Evolutionary conservation across 2,797 vertebrate species (phyloP), one percentile per base, ranked within the genome.

Genomic region (Pseudotriccus pelzelni): DNA sequence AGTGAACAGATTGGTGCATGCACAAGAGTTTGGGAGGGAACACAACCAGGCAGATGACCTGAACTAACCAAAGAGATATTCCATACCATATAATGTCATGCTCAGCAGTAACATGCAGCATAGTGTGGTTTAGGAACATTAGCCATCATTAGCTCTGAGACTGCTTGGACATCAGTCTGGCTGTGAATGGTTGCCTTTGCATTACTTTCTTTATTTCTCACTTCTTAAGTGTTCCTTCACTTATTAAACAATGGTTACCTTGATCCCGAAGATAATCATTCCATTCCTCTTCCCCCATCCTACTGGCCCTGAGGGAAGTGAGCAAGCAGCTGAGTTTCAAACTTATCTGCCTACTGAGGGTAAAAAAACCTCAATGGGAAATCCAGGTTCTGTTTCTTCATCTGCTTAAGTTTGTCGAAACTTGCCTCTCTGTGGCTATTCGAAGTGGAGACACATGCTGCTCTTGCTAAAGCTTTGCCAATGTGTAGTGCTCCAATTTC

Each of bases 111-210:
- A 20, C 11, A 32, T 9, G 7, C 13, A 59, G 25, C 4, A 4
- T 2, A 46, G 30, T 1, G 2, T 12, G 6, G 4, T 55, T 52
- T 30, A 39, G 23, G 14, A 41, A 20, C 0, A 0, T 46, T n/a
- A 64, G 10, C 30, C 12, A 23, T 43, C 13, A 12, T 87, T 86
- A 63, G 7, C 53, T 68, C 53, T 59, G 50, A 37, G 20, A 16
- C 47, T 63, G 36, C 10, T n/a, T 67, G 8, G 12, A 6, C 39
- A 20, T 83, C 18, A 3, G 4, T 46, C 30, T 64, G 55, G 5
- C 24, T 84, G 41, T 28, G 22, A 39, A 10, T n/a, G 39, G 47
- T n/a, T 70, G 25, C 6, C 12, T 58, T 56, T 73, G 12, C 16
- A 28, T 41, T 14, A 32, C 15, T 49, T 47, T 0, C 23, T 88